Percentiles rank a stretch among this genome's conserved stretches.
These are phyloP conservation scores for Sebastes goodei DNA, from an alignment of 2,797 vertebrate species.

Conservation along the genomic window DNA sequence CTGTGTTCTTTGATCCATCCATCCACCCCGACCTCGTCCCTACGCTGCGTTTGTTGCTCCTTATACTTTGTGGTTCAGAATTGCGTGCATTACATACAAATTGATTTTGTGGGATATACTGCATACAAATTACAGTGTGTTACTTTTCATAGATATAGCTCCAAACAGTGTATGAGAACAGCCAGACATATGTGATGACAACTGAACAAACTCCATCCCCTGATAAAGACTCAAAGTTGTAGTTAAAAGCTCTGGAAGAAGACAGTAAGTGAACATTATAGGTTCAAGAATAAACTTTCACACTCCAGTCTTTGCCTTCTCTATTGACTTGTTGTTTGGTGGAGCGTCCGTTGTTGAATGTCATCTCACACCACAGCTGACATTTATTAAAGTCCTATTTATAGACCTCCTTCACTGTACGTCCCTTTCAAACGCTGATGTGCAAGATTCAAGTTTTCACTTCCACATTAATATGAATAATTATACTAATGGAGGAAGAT, in stretches of 20 bases:
- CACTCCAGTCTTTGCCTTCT: background rate
- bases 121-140: no score
- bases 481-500: background rate
- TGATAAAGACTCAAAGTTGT: background rate
- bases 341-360: background rate
- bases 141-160: no score
- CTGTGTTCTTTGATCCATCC: no score
- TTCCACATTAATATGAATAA: constrained; percentile 3
- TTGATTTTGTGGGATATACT: no score
- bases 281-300: background rate
- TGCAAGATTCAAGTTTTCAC: background rate
- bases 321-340: background rate
- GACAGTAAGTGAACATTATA: background rate
- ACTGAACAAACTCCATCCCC: background rate
- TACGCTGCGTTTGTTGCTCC: no score
- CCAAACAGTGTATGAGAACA: no score
- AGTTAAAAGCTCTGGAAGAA: background rate
- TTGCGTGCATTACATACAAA: no score
- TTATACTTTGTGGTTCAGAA: no score
- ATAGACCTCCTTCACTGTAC: background rate
- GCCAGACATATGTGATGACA: background rate
- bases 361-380: background rate
- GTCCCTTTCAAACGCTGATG: background rate
- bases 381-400: constrained; percentile 4
- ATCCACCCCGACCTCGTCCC: no score